Evolutionary conservation across 2,113 vertebrate species (phyloP).

Genomic region (Mixornis gularis): DNA sequence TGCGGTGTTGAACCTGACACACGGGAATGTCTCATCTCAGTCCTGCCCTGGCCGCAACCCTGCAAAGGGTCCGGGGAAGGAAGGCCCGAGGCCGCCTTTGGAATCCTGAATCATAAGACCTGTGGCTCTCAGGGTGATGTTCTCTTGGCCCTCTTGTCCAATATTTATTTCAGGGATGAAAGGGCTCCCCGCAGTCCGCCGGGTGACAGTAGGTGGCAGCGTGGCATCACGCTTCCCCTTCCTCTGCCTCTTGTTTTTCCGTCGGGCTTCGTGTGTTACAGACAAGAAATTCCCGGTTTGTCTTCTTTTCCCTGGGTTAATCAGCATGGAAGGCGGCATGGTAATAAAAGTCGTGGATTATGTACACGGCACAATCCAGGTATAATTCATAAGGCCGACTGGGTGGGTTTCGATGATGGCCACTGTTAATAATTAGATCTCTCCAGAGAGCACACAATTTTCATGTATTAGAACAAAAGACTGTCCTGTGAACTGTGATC

Average conservation of each 20-base stretch:
- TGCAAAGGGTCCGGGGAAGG: neutral
- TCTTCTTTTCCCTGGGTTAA: neutral
- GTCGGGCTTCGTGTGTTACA: rapidly evolving
- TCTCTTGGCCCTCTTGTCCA: neutral
- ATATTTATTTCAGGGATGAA: neutral
- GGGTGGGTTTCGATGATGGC: neutral
- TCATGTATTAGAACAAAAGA: neutral
- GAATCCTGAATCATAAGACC: neutral
- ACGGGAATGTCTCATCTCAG: rapidly evolving
- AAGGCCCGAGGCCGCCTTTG: neutral
- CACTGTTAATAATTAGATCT: neutral
- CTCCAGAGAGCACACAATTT: neutral
- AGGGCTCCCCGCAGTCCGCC: neutral
- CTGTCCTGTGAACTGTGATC: neutral
- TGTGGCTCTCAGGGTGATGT: neutral
- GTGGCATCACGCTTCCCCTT: neutral
- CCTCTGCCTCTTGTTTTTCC: neutral
- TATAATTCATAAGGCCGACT: neutral
- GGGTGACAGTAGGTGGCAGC: slow-evolving; percentile 38
- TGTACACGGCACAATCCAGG: neutral
- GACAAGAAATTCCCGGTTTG: neutral
- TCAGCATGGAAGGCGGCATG: neutral
- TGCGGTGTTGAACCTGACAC: neutral
- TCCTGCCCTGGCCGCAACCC: neutral
- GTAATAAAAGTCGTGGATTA: neutral